Percentiles rank a stretch among this genome's conserved stretches.
These are phyloP conservation scores for Scolopax bukidnonensis DNA, from an alignment of 2,797 vertebrate genomes.

Conservation along the genomic window DNA sequence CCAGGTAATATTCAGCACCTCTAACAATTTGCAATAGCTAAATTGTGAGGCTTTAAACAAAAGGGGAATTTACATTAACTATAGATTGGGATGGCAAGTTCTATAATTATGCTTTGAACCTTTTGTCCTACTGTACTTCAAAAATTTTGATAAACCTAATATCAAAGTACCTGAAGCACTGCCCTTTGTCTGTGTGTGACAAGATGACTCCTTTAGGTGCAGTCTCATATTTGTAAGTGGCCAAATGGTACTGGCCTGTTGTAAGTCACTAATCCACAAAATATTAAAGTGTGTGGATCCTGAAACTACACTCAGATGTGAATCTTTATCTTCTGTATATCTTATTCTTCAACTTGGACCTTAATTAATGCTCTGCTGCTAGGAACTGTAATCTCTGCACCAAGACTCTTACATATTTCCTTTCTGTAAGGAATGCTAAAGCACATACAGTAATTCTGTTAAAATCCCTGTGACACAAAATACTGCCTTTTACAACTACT, in stretches of 20 bases:
- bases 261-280: background rate
- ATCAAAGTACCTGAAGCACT: background rate
- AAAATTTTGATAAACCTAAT: background rate
- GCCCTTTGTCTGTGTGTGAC: background rate
- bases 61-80: background rate
- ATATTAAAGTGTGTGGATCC: background rate
- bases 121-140: background rate
- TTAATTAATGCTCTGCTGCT: background rate
- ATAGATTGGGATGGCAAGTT: background rate
- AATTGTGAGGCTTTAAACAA: background rate
- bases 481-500: background rate
- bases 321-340: background rate
- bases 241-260: background rate
- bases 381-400: background rate
- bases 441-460: background rate
- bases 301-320: background rate
- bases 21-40: background rate
- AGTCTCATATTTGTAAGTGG: background rate
- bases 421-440: background rate
- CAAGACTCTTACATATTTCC: background rate
- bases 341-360: background rate
- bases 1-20: background rate
- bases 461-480: background rate
- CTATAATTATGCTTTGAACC: background rate
- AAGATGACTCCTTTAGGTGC: background rate